Evolutionary conservation across 2,113 vertebrate genomes (phyloP), one percentile per base, ranked within the genome.

Genomic region (Callopanchax toddi): DNA sequence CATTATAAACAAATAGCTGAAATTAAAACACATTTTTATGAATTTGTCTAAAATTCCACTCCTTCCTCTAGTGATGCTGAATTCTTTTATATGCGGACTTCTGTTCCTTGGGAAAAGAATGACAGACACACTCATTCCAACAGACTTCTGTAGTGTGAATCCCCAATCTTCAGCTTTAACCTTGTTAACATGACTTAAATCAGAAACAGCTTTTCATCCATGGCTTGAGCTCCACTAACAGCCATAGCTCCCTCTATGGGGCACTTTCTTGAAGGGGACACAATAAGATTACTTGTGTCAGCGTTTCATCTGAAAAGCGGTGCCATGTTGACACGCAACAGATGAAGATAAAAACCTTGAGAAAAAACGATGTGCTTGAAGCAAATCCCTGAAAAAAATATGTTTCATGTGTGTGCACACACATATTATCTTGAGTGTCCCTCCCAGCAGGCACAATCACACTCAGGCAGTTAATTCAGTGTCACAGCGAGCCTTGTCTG

Each of bases 401-500:
- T 79, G 71, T 83, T 74, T 78, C 59, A 78, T 76, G 68, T 60
- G 26, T 23, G 40, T 53, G 65, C 62, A 73, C 43, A 12, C 67
- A 39, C 52, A 57, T 82, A 80, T 62, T 82, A 57, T 86, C 86
- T 88, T 87, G 75, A 88, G 78, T 68, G 58, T 76, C 66, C 70
- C 81, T 86, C 81, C 88, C 86, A 89, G 88, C 84, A 89, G 89
- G 87, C 89, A 90, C 71, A 81, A 84, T 89, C 84, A 91, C 87
- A 89, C 88, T 90, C 87, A 73, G 60, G 88, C 83, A 91, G 88
- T 90, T 86, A 90, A 91, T 90, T 88, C 83, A 81, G 84, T 89
- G 88, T 91, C 89, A 89, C 89, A 89, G 79, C 74, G 77, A 88
- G 86, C 82, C 87, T 85, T 68, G 83, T 83, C 81, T 67, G 45